Base-by-base conservation (phyloP, 2,797 vertebrate species). In the Centropyge bicolor region DNA sequence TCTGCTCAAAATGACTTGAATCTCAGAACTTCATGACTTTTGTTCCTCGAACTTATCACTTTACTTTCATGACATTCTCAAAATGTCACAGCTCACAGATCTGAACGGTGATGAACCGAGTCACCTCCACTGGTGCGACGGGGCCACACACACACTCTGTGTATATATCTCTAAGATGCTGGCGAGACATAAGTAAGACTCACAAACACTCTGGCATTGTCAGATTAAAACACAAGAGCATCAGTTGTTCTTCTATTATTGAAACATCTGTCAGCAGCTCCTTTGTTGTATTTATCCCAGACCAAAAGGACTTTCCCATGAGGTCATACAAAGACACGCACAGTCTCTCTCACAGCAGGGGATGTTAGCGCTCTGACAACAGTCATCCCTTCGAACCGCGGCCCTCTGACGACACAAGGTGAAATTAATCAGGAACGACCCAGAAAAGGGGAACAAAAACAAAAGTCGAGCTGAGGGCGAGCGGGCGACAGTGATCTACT, bases 251-350 rank as follows among this genome's bases (percentile, higher is more conserved):
- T 89, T 70, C 83, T 77, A 69, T 90, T 76, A 79, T 72, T 82
- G 84, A 86, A 90, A 84, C 83, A 76, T 91, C 86, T 88, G 79
- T 93, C 88, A 88, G 27, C 83, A 73, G 86, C 70, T 88, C 73
- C 81, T 93, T 90, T 88, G 88, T 90, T 89, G 79, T 85, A 84
- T 82, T 89, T 83, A 81, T 59, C 87, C 70, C 80, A 87, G 72
- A 88, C 80, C 82, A 67, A 78, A 86, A 88, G 82, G 80, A 90
- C 84, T 88, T 92, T 91, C 87, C 86, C 87, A 89, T 88, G 82
- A 91, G 86, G 83, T 91, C 85, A 91, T 85, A 22, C 86, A 84
- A 35, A 78, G 71, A 81, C 81, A 72, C 24, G 19, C 78, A 71
- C 70, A 43, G 27, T 35, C 57, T 61, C 64, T 40, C 76, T 69